Evolutionary conservation across 2,888 invertebrate species (phyloP).

Genomic region (Amiota minor): DNA sequence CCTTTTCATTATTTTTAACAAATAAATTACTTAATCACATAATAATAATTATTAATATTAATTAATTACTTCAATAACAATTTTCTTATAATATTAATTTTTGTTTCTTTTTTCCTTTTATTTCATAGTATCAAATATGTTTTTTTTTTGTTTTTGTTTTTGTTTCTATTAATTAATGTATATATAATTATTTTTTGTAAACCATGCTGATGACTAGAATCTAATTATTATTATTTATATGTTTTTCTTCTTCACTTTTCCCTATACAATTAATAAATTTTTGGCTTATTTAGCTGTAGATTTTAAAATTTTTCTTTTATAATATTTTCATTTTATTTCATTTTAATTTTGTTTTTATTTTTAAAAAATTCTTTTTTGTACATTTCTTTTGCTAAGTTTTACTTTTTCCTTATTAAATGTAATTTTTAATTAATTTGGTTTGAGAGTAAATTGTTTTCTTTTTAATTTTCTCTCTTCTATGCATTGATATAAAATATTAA

Average conservation of each 20-base stretch:
- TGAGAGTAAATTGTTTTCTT: neutral
- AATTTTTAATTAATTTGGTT: too few relatives aligned
- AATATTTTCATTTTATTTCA: neutral
- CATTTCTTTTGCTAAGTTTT: constrained; percentile 54
- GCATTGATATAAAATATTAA: neutral
- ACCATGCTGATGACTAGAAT: constrained; percentile 12
- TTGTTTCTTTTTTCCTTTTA: constrained; percentile 48
- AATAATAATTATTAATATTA: too few relatives aligned
- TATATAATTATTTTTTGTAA: constrained; percentile 16
- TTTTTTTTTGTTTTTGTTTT: constrained; percentile 35
- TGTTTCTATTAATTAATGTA: neutral
- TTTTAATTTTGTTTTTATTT: constrained; percentile 20
- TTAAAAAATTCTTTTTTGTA: constrained; percentile 43
- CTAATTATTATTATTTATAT: constrained; percentile 10
- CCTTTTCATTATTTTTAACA: constrained; percentile 23
- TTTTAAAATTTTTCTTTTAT: constrained; percentile 41
- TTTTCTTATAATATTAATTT: too few relatives aligned
- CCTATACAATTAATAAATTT: constrained; percentile 51
- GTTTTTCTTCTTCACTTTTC: constrained; percentile 27
- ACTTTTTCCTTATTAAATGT: too few relatives aligned
- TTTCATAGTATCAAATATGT: constrained; percentile 62
- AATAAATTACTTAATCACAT: constrained; percentile 32
- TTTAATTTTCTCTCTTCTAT: neutral
- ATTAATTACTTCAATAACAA: constrained; percentile 54
- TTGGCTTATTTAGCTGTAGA: constrained; percentile 73